Percentiles rank a stretch among this genome's conserved stretches.
Evolutionary conservation across 2,113 vertebrate species (phyloP).

Genomic region (Lasiurus cinereus): DNA sequence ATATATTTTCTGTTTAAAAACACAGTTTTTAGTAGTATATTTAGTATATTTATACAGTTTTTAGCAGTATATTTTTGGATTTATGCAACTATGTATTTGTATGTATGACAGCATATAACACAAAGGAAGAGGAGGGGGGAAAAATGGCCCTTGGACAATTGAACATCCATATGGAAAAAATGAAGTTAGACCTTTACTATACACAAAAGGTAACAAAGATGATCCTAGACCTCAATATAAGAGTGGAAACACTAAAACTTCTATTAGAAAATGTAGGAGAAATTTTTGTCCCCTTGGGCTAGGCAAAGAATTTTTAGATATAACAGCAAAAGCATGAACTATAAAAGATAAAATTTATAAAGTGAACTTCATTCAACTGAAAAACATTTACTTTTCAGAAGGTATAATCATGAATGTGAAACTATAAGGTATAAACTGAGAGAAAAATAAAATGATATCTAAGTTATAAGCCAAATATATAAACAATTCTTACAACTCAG

Average conservation of each 20-base stretch:
- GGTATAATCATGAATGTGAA: neutral
- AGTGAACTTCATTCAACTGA: conserved; percentile 31
- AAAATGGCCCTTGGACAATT: neutral
- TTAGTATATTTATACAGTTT: neutral
- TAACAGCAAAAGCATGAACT: neutral
- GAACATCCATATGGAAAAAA: neutral
- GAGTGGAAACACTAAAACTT: neutral
- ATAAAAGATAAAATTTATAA: conserved; percentile 7
- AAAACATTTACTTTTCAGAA: conserved; percentile 25
- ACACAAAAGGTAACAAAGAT: neutral
- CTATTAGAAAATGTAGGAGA: neutral
- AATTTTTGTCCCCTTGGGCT: neutral
- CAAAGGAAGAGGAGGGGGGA: neutral
- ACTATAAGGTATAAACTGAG: neutral
- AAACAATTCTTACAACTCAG: neutral
- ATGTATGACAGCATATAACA: neutral
- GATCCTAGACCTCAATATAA: neutral
- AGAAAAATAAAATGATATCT: conserved; percentile 37
- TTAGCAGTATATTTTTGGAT: neutral
- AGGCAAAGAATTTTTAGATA: neutral
- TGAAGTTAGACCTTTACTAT: neutral
- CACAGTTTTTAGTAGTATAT: neutral
- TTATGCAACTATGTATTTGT: neutral
- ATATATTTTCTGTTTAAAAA: neutral
- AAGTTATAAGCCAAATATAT: neutral